These are phyloP conservation scores for Peucedramus taeniatus DNA, from an alignment of 2,113 vertebrate species.

Conservation along the genomic window DNA sequence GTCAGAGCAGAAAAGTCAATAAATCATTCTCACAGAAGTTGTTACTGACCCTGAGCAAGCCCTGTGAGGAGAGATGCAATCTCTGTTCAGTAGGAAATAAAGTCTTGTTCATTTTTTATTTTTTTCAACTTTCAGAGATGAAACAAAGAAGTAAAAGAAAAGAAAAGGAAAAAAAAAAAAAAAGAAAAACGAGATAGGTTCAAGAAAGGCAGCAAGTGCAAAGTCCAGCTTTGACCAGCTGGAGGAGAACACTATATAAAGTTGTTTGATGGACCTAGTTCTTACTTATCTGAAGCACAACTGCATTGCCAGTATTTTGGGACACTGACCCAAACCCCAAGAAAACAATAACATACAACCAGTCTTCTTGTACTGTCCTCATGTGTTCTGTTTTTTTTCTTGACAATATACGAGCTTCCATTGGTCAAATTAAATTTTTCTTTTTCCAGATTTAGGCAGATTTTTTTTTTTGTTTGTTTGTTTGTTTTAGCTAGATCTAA, in stretches of 20 bases:
- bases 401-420: background rate
- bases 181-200: background rate
- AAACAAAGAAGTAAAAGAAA: background rate
- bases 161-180: background rate
- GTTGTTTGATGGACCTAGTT: background rate
- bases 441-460: background rate
- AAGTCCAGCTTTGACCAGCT: background rate
- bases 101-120: background rate
- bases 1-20: slow-evolving; percentile 65
- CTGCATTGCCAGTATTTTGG: background rate
- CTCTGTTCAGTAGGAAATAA: slow-evolving; percentile 34
- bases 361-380: background rate
- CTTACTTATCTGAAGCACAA: background rate
- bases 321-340: background rate
- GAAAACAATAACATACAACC: background rate
- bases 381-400: background rate
- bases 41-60: slow-evolving; percentile 54
- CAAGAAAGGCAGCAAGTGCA: background rate
- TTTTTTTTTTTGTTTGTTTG: background rate
- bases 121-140: background rate
- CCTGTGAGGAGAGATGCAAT: slow-evolving; percentile 38
- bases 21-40: slow-evolving; percentile 63
- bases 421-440: background rate
- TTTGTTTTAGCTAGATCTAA: background rate
- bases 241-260: background rate